Percentiles rank a stretch among this genome's conserved stretches.
phyloP scores from a whole-genome alignment of 2,797 vertebrate species.

The Pipistrellus pygmaeus region DNA sequence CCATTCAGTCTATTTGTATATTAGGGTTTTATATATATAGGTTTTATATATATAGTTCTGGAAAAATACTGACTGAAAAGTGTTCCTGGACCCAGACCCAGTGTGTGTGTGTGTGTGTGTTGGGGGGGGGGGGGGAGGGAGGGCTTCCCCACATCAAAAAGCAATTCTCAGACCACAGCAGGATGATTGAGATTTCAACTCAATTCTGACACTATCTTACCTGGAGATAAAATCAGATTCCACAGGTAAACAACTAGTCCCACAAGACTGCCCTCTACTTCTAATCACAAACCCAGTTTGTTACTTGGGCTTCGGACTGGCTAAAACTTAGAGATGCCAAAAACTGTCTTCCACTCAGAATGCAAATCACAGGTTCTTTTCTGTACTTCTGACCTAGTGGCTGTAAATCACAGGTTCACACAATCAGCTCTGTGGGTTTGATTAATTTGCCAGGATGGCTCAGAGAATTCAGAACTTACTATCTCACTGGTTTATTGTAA shows the following conservation, averaged over 20 bases:
- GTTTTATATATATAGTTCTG: neutral
- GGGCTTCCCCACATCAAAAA: neutral
- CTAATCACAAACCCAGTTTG: neutral
- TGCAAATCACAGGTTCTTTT: neutral
- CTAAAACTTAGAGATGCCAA: neutral
- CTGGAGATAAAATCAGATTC: neutral
- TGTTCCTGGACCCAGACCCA: neutral
- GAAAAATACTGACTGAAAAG: constrained; percentile 19
- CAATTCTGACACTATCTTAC: neutral
- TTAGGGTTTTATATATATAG: too few species aligned
- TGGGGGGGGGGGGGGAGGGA: too few species aligned
- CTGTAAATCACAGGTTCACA: neutral
- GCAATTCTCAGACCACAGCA: neutral
- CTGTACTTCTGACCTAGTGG: neutral
- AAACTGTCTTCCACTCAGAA: neutral
- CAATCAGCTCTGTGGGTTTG: neutral
- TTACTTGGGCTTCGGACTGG: neutral
- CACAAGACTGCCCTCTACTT: neutral
- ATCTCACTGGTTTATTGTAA: neutral
- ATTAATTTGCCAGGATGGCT: neutral
- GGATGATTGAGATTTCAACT: neutral
- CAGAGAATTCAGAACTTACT: neutral
- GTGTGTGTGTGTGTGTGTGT: neutral
- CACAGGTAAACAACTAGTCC: neutral
- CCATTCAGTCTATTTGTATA: too few species aligned